Evolutionary conservation across 2,113 vertebrate species (phyloP).

Genomic region (Passerina amoena): DNA sequence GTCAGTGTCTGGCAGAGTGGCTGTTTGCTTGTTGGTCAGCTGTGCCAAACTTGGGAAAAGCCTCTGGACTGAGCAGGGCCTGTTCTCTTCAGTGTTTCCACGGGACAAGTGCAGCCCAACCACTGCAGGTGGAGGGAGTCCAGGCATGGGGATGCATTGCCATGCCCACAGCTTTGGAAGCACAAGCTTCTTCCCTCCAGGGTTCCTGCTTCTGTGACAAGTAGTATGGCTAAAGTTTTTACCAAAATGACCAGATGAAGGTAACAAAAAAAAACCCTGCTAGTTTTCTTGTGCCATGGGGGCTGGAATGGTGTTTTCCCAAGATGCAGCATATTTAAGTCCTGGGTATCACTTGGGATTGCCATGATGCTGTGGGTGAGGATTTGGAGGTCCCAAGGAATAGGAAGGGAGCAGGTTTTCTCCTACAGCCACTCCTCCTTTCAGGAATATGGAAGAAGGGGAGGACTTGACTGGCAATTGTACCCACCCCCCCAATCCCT

Average conservation of each 20-base stretch:
- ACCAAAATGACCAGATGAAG: not conserved
- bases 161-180: not conserved
- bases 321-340: not conserved
- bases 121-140: not conserved
- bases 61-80: not conserved
- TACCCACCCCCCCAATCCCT: not conserved
- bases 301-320: not conserved
- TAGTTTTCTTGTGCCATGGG: fast-evolving
- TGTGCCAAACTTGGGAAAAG: not conserved
- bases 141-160: fast-evolving
- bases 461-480: not conserved
- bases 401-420: not conserved
- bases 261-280: not conserved
- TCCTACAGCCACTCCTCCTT: not conserved
- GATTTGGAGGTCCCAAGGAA: not conserved
- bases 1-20: not conserved
- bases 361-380: fast-evolving
- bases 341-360: not conserved
- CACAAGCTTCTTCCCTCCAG: not conserved
- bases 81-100: fast-evolving
- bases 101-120: not conserved
- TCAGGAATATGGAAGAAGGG: not conserved
- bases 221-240: not conserved
- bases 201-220: not conserved
- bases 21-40: not conserved